These are phyloP conservation scores for Scyliorhinus canicula DNA, from an alignment of 2,797 vertebrate species.

Conservation along the genomic window DNA sequence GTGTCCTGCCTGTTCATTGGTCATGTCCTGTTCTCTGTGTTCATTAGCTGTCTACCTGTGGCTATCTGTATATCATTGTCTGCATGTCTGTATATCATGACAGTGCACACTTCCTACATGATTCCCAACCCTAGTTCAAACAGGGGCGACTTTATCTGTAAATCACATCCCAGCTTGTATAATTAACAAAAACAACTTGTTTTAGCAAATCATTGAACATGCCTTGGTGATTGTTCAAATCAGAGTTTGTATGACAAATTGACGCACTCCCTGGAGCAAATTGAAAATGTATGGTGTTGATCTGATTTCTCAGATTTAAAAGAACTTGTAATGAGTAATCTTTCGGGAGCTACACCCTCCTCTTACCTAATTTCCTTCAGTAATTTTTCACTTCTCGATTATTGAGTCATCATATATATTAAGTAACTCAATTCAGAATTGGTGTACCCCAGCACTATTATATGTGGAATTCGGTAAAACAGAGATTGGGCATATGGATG, in stretches of 20 bases:
- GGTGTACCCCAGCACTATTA: background rate
- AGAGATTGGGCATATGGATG: background rate
- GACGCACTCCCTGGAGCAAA: background rate
- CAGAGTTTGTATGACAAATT: background rate
- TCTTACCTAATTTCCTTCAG: background rate
- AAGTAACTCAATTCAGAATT: background rate
- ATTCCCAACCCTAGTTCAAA: background rate
- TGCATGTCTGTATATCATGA: too few species aligned
- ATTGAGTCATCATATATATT: background rate
- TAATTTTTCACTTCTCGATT: background rate
- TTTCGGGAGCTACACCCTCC: background rate
- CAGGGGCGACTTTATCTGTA: background rate
- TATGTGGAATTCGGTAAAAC: background rate
- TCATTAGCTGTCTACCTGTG: too few species aligned
- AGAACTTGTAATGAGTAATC: background rate
- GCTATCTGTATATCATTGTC: too few species aligned
- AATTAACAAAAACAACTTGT: background rate
- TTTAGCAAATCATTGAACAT: background rate
- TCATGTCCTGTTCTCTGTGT: too few species aligned
- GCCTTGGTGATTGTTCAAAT: background rate
- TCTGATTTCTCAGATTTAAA: background rate
- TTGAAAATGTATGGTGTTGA: background rate
- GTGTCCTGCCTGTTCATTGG: too few species aligned
- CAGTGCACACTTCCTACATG: background rate
- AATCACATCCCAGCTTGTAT: background rate